Evolutionary conservation across 2,797 vertebrate genomes (phyloP).

Genomic region (Spondyliosoma cantharus): DNA sequence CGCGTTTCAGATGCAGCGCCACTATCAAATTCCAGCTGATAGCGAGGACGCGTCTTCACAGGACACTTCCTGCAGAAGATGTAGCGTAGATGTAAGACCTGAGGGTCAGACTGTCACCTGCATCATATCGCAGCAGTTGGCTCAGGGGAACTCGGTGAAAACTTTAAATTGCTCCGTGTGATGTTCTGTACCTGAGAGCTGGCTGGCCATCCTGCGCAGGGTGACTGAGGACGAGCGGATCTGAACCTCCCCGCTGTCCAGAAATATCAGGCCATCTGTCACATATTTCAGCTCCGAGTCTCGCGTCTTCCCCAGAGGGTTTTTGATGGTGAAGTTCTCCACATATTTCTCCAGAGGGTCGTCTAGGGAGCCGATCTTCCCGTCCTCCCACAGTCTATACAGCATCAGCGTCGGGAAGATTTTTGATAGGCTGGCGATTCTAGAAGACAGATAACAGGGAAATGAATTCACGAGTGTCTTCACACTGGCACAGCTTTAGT

Average conservation of each 20-base stretch:
- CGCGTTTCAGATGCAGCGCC: too few relatives aligned
- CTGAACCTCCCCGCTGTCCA: constrained; percentile 86
- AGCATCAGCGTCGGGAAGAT: constrained; percentile 95
- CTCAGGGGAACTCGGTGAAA: not conserved
- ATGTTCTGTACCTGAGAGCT: constrained; percentile 89
- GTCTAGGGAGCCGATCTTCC: constrained; percentile 90
- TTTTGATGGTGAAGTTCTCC: constrained; percentile 92
- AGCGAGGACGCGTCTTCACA: not conserved
- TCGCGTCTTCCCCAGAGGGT: constrained; percentile 88
- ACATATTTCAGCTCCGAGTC: constrained; percentile 85
- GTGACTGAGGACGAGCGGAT: constrained; percentile 90
- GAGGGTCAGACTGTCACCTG: not conserved
- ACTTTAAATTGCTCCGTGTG: not conserved
- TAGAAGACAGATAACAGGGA: constrained; percentile 63
- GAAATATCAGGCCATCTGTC: constrained; percentile 85
- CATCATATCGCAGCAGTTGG: not conserved
- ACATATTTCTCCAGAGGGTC: constrained; percentile 93
- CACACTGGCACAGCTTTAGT: not conserved
- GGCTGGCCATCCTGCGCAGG: constrained; percentile 94
- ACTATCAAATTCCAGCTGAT: not conserved
- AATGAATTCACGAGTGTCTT: not conserved
- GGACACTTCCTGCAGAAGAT: not conserved
- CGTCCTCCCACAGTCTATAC: constrained; percentile 95
- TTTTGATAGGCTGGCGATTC: constrained; percentile 96
- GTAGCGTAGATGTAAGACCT: not conserved